Conservation (phyloP, 2,113 vertebrate species). For the Pitta sordida region DNA sequence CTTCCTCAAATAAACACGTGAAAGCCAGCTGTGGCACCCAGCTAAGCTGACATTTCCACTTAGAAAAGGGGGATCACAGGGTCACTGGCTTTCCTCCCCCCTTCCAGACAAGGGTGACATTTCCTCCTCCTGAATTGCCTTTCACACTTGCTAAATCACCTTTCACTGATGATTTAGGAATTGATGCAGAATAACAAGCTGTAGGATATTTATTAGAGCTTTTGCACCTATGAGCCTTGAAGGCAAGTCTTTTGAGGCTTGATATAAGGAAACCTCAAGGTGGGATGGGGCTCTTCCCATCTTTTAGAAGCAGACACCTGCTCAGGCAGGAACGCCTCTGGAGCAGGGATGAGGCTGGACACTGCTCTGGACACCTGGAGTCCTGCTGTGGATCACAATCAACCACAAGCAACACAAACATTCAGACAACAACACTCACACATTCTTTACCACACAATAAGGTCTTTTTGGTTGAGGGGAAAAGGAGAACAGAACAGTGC, state of each 20-base stretch:
- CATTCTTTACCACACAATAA: background rate
- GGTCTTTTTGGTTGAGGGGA: background rate
- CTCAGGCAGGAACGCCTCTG: background rate
- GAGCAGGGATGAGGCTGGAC: background rate
- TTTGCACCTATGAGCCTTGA: background rate
- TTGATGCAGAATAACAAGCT: background rate
- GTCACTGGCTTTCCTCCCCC: background rate
- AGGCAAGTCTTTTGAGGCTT: background rate
- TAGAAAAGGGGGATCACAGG: background rate
- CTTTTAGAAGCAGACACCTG: background rate
- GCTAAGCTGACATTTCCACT: background rate
- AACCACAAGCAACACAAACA: too few species aligned
- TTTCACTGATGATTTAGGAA: background rate
- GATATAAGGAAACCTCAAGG: background rate
- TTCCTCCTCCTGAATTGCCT: background rate
- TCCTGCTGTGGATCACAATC: background rate
- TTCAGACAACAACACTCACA: background rate
- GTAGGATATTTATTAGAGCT: background rate
- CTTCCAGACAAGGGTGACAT: background rate
- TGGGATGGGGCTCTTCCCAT: fast-evolving
- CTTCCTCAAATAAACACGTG: background rate
- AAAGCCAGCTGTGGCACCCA: background rate
- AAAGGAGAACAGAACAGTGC: background rate
- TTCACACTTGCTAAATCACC: too few species aligned
- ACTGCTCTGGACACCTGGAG: background rate